These are phyloP conservation scores for Aegotheles bennettii DNA, from an alignment of 2,113 vertebrate species.

Conservation along the genomic window DNA sequence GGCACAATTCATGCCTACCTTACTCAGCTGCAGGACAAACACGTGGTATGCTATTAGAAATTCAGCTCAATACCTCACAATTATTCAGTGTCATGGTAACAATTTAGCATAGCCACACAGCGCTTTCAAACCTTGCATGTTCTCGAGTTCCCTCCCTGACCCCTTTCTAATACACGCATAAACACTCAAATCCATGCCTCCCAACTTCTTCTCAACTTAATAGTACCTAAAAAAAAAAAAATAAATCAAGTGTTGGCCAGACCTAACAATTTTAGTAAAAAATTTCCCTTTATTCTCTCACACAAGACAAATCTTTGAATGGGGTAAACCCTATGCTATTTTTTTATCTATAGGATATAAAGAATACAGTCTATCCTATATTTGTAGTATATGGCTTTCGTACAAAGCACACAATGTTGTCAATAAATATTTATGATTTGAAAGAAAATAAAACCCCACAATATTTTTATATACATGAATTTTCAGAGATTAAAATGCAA, in stretches of 20 bases:
- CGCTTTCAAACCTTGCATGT: not conserved
- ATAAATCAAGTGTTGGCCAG: not conserved
- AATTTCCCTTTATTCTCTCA: not conserved
- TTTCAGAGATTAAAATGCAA: not conserved
- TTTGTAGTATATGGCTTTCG: not conserved
- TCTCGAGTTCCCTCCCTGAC: not conserved
- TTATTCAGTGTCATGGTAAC: slow-evolving; percentile 28
- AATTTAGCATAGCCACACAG: not conserved
- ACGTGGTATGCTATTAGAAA: not conserved
- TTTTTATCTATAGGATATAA: not conserved
- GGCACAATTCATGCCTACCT: not conserved
- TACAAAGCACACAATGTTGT: not conserved
- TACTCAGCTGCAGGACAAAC: not conserved
- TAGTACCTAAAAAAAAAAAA: too few species aligned
- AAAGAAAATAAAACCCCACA: not conserved
- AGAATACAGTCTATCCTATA: not conserved
- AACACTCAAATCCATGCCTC: not conserved
- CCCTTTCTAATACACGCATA: not conserved
- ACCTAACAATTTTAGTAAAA: not conserved
- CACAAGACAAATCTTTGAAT: not conserved
- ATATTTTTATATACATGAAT: not conserved
- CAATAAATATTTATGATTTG: not conserved
- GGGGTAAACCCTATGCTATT: not conserved
- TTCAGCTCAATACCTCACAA: not conserved
- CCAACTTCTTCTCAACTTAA: not conserved